These are phyloP conservation scores for Zoanthus gigantus DNA, from an alignment of 92 coral and sea anemone genomes.

Conservation along the genomic window DNA sequence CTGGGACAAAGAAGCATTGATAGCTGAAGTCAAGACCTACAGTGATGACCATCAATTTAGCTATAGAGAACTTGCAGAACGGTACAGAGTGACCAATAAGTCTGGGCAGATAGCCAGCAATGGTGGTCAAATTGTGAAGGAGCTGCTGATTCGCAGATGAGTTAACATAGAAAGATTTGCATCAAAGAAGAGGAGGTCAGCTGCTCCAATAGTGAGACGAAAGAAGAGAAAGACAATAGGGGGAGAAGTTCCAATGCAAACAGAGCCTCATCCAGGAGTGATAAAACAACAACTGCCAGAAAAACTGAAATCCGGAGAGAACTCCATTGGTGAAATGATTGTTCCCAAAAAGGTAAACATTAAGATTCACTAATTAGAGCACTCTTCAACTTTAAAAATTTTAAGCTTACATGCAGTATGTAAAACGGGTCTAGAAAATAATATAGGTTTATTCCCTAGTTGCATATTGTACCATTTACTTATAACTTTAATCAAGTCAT, in stretches of 20 bases:
- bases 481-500: not conserved
- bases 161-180: constrained; percentile 55
- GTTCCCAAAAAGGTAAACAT: constrained; percentile 67
- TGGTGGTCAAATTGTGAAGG: constrained; percentile 67
- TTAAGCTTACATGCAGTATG: not conserved
- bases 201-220: constrained; percentile 38
- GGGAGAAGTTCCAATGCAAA: constrained; percentile 66
- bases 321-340: constrained; percentile 67
- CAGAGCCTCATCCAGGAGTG: constrained; percentile 42
- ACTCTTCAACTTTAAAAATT: not conserved
- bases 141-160: constrained; percentile 44
- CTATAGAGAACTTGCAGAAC: constrained; percentile 51
- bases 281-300: constrained; percentile 40
- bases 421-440: not conserved
- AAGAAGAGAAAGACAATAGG: constrained; percentile 61
- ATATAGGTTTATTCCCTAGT: not conserved
- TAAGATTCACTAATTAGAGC: not conserved
- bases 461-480: not conserved
- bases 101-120: constrained; percentile 48
- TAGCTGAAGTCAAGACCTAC: constrained; percentile 54
- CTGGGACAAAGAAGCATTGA: constrained; percentile 48
- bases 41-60: constrained; percentile 44
- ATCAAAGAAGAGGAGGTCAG: constrained; percentile 32
- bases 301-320: constrained; percentile 47
- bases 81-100: constrained; percentile 54